Percentiles rank a stretch among this genome's conserved stretches.
Conservation (phyloP, 2,888 invertebrate genomes). For the Callimorpha dominula region DNA sequence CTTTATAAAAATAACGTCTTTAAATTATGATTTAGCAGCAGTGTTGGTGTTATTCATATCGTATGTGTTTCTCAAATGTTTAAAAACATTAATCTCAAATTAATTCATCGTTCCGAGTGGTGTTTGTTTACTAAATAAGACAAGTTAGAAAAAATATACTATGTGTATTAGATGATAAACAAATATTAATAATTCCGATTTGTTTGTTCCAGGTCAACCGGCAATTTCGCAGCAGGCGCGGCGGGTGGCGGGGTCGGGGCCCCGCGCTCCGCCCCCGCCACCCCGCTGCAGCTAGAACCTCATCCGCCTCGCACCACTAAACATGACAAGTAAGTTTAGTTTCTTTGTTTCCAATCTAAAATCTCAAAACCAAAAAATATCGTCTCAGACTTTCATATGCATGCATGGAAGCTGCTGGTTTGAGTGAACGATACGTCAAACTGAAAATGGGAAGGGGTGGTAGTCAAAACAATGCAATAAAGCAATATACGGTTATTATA, state of each 20-base stretch:
- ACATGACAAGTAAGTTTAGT: conserved; percentile 81
- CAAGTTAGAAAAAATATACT: no score
- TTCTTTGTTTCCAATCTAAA: no score
- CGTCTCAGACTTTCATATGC: not conserved
- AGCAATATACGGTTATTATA: not conserved
- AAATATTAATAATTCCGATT: not conserved
- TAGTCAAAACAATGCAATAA: not conserved
- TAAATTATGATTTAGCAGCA: no score
- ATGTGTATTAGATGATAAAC: not conserved
- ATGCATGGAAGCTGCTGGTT: not conserved
- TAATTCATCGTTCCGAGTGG: no score
- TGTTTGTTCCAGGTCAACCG: conserved; percentile 87
- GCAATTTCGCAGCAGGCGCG: conserved; percentile 86
- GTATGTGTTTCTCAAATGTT: no score
- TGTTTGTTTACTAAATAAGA: no score
- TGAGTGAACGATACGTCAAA: not conserved
- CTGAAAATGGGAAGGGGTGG: not conserved
- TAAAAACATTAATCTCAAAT: no score
- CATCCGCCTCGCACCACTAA: conserved; percentile 79
- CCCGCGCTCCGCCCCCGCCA: conserved; percentile 90
- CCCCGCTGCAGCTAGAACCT: conserved; percentile 87
- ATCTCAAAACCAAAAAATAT: not conserved
- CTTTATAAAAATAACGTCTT: no score
- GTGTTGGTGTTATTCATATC: no score
- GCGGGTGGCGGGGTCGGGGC: conserved; percentile 88